Percentiles rank a stretch among this genome's conserved stretches.
Conservation (phyloP, 2,113 vertebrate species). For the Aegotheles bennettii region DNA sequence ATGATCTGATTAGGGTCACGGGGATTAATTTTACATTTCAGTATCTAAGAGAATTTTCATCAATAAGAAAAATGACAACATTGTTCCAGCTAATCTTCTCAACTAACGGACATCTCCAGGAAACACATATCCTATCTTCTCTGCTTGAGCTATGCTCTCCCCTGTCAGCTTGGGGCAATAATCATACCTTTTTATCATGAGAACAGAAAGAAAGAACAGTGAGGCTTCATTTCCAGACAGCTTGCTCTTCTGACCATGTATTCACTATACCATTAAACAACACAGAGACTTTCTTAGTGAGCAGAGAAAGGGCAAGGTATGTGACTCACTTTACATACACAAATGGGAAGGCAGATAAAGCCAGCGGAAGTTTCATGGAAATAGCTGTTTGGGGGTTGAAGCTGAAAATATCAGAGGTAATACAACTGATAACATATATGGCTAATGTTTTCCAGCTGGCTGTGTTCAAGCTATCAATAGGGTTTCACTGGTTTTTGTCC, state of each 20-base stretch:
- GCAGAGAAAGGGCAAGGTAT: not conserved
- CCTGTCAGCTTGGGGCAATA: not conserved
- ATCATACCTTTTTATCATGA: not conserved
- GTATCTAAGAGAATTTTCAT: not conserved
- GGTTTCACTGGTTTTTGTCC: not conserved
- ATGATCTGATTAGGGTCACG: not conserved
- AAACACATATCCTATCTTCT: not conserved
- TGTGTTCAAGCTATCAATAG: not conserved
- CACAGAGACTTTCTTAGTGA: not conserved
- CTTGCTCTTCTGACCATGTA: not conserved
- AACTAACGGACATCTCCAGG: not conserved
- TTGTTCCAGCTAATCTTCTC: not conserved
- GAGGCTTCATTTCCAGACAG: not conserved
- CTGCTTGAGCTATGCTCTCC: not conserved
- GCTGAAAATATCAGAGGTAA: not conserved
- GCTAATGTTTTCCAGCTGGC: not conserved
- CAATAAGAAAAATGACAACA: not conserved
- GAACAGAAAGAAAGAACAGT: not conserved
- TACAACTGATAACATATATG: not conserved
- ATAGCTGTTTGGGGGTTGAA: not conserved
- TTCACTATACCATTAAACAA: not conserved
- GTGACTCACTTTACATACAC: not conserved
- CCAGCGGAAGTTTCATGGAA: not conserved
- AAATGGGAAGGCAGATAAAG: not conserved
- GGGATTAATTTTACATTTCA: not conserved